A percentile compares a stretch with the other conserved stretches of the same genome.
Conservation (phyloP, 1,140 invertebrate species). For the Batillaria attramentaria region DNA sequence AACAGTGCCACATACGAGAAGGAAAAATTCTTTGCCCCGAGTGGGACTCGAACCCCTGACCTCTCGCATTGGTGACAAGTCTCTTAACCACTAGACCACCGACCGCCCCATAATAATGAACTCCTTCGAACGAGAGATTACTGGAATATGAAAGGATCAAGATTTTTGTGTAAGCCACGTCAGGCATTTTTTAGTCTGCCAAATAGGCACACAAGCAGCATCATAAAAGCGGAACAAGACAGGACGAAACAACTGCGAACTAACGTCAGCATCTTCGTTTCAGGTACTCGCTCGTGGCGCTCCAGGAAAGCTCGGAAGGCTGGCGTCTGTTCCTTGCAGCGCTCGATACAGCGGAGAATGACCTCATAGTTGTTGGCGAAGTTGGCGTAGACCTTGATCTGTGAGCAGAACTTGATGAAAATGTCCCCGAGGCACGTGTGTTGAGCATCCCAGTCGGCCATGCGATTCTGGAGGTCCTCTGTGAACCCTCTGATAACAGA, state of each 20-base stretch:
- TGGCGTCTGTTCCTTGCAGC: constrained; percentile 61
- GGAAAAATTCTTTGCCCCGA: no score
- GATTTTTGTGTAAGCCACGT: no score
- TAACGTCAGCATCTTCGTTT: constrained; percentile 66
- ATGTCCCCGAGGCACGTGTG: constrained; percentile 67
- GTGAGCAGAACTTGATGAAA: constrained; percentile 64
- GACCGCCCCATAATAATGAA: no score
- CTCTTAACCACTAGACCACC: no score
- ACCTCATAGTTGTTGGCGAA: constrained; percentile 67
- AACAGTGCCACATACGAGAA: no score
- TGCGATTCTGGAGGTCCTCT: constrained; percentile 59
- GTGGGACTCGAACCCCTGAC: no score
- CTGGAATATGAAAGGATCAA: no score
- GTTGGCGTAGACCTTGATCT: constrained; percentile 65
- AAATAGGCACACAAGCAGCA: no score
- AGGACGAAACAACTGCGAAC: constrained; percentile 21
- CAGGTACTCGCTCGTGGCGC: constrained; percentile 60
- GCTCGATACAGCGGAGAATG: constrained; percentile 63
- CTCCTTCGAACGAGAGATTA: no score
- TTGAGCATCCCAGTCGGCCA: constrained; percentile 59
- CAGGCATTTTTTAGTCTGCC: no score
- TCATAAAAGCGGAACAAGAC: no score
- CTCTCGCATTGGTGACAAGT: no score
- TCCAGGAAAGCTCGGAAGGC: constrained; percentile 65
- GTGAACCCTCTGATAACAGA: constrained; percentile 54